These are phyloP conservation scores for Porites australiensis DNA, from an alignment of 64 coral and sea anemone species.

Conservation along the genomic window DNA sequence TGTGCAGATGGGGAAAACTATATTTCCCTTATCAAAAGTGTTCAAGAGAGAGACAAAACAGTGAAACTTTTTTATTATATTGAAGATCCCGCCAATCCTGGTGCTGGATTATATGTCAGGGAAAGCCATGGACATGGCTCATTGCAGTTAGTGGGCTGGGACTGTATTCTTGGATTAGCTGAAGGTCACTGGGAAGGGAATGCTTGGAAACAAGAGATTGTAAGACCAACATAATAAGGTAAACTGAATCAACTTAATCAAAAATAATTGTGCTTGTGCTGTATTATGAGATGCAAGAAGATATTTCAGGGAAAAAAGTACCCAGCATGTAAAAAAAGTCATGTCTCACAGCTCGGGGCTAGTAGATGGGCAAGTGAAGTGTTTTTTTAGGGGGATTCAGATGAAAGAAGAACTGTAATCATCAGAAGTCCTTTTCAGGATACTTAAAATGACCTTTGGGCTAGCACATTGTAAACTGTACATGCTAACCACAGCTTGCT, in stretches of 20 bases:
- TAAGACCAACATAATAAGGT: constrained; percentile 1
- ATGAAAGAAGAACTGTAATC: no score
- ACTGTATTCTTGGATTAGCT: background rate
- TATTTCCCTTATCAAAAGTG: background rate
- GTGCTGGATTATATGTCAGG: background rate
- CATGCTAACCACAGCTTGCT: constrained; percentile 4
- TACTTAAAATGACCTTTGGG: no score
- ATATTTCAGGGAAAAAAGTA: constrained; percentile 16
- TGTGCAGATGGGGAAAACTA: background rate
- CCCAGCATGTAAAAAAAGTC: background rate
- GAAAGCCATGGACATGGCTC: background rate
- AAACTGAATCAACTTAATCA: constrained; percentile 13
- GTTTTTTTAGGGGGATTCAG: background rate
- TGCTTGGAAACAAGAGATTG: background rate
- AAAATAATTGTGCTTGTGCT: constrained; percentile 7
- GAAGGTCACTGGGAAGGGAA: background rate
- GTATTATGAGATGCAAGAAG: constrained; percentile 2
- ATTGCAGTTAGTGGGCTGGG: background rate
- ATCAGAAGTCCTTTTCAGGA: no score
- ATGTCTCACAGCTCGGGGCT: background rate
- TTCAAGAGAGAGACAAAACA: background rate
- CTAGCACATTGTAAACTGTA: constrained; percentile 7
- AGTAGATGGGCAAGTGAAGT: constrained; percentile 15
- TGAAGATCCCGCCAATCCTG: background rate
- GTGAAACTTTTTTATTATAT: background rate